Percentiles rank a stretch among this genome's conserved stretches.
Evolutionary conservation across 2,888 invertebrate genomes (phyloP).

Genomic region (Cylindroiulus punctatus): DNA sequence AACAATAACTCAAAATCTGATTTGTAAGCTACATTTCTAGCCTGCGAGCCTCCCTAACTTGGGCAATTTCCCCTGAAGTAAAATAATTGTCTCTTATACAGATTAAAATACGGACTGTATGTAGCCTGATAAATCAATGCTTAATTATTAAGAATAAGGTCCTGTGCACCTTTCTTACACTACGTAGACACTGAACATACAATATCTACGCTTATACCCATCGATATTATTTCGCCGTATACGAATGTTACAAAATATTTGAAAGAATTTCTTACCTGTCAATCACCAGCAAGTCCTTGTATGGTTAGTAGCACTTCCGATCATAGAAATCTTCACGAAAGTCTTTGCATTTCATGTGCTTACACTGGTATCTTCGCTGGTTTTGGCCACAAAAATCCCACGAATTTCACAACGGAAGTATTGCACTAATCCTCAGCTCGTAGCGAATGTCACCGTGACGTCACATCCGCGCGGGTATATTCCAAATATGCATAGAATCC

Average conservation of each 20-base stretch:
- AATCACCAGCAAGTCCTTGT: neutral
- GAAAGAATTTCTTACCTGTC: no score
- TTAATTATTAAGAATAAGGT: no score
- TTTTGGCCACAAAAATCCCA: neutral
- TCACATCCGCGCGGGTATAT: neutral
- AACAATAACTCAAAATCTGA: neutral
- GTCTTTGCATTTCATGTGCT: constrained; percentile 5
- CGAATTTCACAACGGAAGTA: neutral
- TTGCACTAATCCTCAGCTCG: neutral
- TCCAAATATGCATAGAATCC: neutral
- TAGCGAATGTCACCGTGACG: neutral
- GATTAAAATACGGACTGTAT: no score
- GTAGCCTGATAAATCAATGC: no score
- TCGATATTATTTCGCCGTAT: no score
- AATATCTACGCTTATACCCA: no score
- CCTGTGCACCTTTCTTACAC: no score
- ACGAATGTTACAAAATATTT: no score
- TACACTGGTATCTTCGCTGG: neutral
- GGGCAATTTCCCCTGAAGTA: no score
- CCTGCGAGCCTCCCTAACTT: no score
- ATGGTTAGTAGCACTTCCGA: neutral
- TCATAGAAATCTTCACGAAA: neutral
- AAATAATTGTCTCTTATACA: no score
- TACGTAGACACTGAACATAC: no score
- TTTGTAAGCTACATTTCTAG: neutral